A percentile compares a stretch with the other conserved stretches of the same genome.
Conservation (phyloP, 2,113 vertebrate genomes). For the Sapayoa aenigma region DNA sequence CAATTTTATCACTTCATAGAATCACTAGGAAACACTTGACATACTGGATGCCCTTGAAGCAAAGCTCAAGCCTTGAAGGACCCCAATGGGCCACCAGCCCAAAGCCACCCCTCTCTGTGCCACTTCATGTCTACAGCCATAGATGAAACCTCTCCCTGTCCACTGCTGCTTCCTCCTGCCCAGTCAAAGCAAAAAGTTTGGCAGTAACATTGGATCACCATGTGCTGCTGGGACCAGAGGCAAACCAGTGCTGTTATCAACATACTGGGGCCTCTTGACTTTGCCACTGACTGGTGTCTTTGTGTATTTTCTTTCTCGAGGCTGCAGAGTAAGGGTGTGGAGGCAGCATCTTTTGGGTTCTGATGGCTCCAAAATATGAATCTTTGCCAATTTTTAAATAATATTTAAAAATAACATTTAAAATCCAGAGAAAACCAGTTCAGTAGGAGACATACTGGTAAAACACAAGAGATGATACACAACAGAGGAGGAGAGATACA, state of each 20-base stretch:
- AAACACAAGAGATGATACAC: neutral
- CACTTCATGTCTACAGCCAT: accelerated
- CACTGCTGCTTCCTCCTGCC: neutral
- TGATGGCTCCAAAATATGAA: neutral
- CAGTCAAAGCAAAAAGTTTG: accelerated
- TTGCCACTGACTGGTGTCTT: neutral
- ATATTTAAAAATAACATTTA: neutral
- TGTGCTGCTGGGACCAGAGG: neutral
- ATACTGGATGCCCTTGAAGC: neutral
- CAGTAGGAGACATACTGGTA: neutral
- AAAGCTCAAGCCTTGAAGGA: neutral
- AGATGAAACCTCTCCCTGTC: neutral
- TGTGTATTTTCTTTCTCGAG: neutral
- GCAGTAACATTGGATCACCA: neutral
- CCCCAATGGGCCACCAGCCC: neutral
- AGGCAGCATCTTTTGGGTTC: neutral
- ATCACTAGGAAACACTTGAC: neutral
- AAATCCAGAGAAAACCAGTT: neutral
- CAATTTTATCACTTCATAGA: neutral
- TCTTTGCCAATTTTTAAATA: neutral
- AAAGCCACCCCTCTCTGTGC: neutral
- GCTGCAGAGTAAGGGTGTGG: neutral
- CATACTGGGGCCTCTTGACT: accelerated
- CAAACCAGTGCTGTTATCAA: neutral
- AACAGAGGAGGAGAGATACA: neutral